Percentiles rank a stretch among this genome's conserved stretches.
Conservation (phyloP, 2,888 invertebrate species). For the Andrena haemorrhoa region DNA sequence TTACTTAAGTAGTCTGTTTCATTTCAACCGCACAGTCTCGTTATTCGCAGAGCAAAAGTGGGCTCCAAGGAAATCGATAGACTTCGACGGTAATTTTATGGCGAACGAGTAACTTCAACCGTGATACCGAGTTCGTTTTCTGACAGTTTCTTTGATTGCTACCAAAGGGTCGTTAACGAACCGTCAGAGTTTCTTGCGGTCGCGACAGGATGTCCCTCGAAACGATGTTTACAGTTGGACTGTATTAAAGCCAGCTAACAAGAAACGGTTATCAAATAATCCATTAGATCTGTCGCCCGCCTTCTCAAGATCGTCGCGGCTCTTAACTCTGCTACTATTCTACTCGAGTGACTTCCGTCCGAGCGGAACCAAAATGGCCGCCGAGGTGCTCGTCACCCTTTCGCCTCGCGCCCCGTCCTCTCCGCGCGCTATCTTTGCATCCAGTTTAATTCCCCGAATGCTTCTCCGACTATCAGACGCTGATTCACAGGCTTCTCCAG, state of each 20-base stretch:
- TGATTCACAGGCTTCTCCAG: background rate
- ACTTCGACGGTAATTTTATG: too few relatives aligned
- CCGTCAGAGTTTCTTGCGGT: constrained; percentile 31
- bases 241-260: constrained; percentile 71
- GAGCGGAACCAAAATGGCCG: constrained; percentile 81
- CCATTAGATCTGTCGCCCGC: constrained; percentile 63
- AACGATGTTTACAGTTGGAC: constrained; percentile 49
- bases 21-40: background rate
- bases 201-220: constrained; percentile 1
- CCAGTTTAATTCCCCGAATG: background rate
- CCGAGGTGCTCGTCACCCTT: constrained; percentile 55
- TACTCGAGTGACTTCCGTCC: constrained; percentile 74
- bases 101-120: background rate
- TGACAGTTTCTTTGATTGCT: background rate
- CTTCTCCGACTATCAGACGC: too few relatives aligned
- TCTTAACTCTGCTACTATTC: constrained; percentile 74
- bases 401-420: constrained; percentile 52
- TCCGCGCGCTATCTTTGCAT: constrained; percentile 16
- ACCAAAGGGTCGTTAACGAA: constrained; percentile 6
- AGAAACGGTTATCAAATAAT: constrained; percentile 76
- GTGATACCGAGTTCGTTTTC: background rate
- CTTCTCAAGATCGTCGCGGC: constrained; percentile 75
- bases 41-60: too few relatives aligned
- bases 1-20: background rate
- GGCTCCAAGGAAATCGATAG: too few relatives aligned